Base-by-base conservation (phyloP, 2,113 vertebrate genomes). In the Numida meleagris region DNA sequence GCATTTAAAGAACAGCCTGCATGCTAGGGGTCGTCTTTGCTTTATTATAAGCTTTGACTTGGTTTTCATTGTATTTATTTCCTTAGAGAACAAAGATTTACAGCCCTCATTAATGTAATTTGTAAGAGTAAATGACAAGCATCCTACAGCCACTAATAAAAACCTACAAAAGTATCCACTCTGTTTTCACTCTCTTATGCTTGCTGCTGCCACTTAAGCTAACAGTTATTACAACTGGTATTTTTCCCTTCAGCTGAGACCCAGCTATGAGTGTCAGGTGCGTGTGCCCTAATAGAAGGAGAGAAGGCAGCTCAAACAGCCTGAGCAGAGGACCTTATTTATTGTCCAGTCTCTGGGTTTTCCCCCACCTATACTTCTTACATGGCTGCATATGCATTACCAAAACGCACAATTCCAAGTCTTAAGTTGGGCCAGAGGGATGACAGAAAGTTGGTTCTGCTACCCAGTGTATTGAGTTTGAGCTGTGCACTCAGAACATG, bases 81-180 rank as follows among this genome's bases (percentile, higher is more conserved):
- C 76, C 25, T 81, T 68, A 71, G 78, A 94, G 34, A 88, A 8
- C 67, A 58, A 48, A 89, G 79, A 93, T 96, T 97, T 95, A 95
- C 53, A 78, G n/a, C 33, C 68, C 62, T 89, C 83, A 82, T 96
- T 96, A 86, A 83, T 40, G 46, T 93, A 88, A 95, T 95, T 93
- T 93, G 90, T 86, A 92, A 77, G 76, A 59, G 73, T 86, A 76
- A 91, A 90, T 74, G 66, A 91, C 89, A 95, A 76, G 89, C 75
- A 55, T 88, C 72, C 71, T 90, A 2, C 53, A 86, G 67, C 83
- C 92, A 89, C 92, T 88, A 96, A 93, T 89, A 94, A 84, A 67
- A 95, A 89, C 82, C 75, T 88, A 88, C 67, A 48, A 31, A 95
- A 95, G 68, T 76, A 79, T 85, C 94, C 57, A 45, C 65, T 96